Percentiles rank a stretch among this genome's conserved stretches.
phyloP scores from a whole-genome alignment of 2,888 invertebrate species.

The Lithosia quadra region DNA sequence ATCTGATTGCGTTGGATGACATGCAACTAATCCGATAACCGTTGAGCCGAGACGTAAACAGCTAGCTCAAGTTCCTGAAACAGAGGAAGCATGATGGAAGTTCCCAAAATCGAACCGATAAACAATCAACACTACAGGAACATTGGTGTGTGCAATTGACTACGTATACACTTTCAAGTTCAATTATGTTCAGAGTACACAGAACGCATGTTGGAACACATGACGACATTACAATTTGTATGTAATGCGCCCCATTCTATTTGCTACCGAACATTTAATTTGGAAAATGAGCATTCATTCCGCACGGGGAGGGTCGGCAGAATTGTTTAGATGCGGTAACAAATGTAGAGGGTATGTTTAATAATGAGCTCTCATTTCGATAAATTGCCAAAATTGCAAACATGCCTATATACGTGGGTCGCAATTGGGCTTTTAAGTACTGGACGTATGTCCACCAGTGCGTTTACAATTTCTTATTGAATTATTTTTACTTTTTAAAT shows the following conservation, averaged over 20 bases:
- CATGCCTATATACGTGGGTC: not conserved
- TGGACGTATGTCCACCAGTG: not conserved
- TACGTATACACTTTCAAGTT: conserved; percentile 4
- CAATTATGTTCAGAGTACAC: conserved; percentile 13
- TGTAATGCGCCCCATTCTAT: conserved; percentile 41
- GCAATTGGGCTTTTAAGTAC: not conserved
- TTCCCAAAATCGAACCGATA: not conserved
- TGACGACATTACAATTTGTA: conserved; percentile 44
- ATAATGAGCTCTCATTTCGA: conserved; percentile 33
- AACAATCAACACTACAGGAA: not conserved
- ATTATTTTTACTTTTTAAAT: not conserved
- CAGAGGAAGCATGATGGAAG: too few species aligned
- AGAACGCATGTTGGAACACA: conserved; percentile 38
- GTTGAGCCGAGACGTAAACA: too few species aligned
- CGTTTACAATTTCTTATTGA: not conserved
- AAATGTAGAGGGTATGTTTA: conserved; percentile 34
- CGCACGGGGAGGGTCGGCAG: conserved; percentile 25
- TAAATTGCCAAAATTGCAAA: conserved; percentile 20
- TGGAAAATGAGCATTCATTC: conserved; percentile 47
- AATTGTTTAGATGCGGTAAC: conserved; percentile 39
- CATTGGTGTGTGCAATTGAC: not conserved
- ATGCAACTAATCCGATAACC: too few species aligned
- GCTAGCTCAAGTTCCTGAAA: too few species aligned
- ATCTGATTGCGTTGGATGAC: too few species aligned
- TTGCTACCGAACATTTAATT: conserved; percentile 49